Evolutionary conservation across 1,140 invertebrate genomes (phyloP), one percentile per base, ranked within the genome.

Genomic region (Drosophila funebris): DNA sequence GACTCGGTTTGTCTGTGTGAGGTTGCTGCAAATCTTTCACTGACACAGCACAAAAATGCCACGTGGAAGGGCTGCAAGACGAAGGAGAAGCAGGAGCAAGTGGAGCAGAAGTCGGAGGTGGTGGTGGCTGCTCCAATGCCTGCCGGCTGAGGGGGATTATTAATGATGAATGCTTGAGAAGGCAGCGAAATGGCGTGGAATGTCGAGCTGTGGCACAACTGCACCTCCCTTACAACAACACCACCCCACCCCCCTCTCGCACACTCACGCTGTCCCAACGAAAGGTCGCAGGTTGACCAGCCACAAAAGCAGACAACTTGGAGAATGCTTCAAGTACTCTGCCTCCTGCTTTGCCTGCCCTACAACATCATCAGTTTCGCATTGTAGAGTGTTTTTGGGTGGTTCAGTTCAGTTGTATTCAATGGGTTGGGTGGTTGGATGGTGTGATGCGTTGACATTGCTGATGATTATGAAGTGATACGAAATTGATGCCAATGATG

Each of bases 131-230:
- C 66, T 80, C 54, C 76, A 76, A 66, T 66, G 79, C 64, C 77
- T 58, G 61, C 60, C 53, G 54, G 60, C 73, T 82, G 46, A 33
- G 48, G 58, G 60, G 82, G 82, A 85, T 85, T 85, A 85, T 85
- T 85, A 85, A 85, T 85, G 82, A 85, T 85, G 83, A 88, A 85
- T 85, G 82, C 82, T 82, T 85, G 78, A 88, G 82, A 88, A 76
- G 82, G 83, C 82, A 85, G 74, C 78, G 83, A 85, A 85, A 85
- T 85, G 82, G 83, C 76, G 62, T 71, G 83, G 83, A 88, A 85
- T 85, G 78, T 82, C 37, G 62, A 76, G 58, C 68, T 11, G n/a
- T 44, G 6, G 16, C 39, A 39, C n/a, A n/a, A n/a, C n/a, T n/a
- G n/a, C n/a, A n/a, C n/a, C n/a, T n/a, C n/a, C n/a, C n/a, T n/a